Base-by-base conservation (phyloP, 2,888 invertebrate species). In the Melanostoma scalare region DNA sequence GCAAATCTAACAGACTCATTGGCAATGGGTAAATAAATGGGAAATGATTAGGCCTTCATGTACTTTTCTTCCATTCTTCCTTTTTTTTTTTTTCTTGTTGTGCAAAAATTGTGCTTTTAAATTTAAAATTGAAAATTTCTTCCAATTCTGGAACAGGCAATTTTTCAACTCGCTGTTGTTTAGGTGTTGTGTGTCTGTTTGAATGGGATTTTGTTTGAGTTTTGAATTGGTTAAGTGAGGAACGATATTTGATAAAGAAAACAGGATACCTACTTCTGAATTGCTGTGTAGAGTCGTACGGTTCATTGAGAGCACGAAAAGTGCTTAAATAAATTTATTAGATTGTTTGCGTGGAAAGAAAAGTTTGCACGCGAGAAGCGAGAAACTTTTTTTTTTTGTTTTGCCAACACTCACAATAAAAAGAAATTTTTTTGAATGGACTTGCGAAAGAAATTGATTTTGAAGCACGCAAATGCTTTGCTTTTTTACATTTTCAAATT, bases 1-100 rank as follows among this genome's bases (percentile, higher is more conserved):
- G 63, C 63, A 75, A 75, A 58, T 52, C 63, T 53, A 40, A 40
- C 31, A 58, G 56, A 33, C 50, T 65, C 38, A 38, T 56, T 61
- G 53, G 63, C 38, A 31, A 71, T 69, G 48, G 63, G 40, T 58
- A 65, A 67, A 76, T 76, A 76, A 80, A 76, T 76, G 71, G 48
- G 55, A 76, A 81, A 80, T 75, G 80, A 80, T 75, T 80, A 75
- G 75, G 69, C 56, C 63, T 75, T 75, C 63, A 65, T 65, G 48
- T 61, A 36, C 48, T 30, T 38, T 46, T 31, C 20, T 20, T 20
- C 20, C 20, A 20, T 20, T 20, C 20, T 1, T 20, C 20, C 20
- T 61, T 63, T 63, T 56, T 2, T 56, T 61, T 36, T n/a, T 35
- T 35, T 36, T 46, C 35, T 52, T 75, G 58, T 6, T 20, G 46